A percentile compares a stretch with the other conserved stretches of the same genome.
These are phyloP conservation scores for Mycteria americana DNA, from an alignment of 2,797 vertebrate genomes.

Conservation along the genomic window DNA sequence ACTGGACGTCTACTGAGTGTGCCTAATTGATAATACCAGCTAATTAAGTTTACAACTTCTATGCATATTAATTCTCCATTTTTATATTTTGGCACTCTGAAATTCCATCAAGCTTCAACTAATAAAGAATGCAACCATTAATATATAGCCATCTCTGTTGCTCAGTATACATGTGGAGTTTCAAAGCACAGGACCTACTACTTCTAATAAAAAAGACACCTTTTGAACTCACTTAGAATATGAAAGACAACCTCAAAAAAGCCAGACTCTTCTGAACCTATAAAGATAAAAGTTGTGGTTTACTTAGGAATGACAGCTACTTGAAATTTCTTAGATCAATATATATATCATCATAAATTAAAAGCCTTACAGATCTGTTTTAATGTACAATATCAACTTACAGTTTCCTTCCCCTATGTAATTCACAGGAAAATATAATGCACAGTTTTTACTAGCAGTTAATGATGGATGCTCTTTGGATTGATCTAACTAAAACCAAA, in stretches of 20 bases:
- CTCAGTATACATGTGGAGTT: background rate
- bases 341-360: background rate
- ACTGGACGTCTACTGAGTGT: background rate
- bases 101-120: slow-evolving; percentile 6
- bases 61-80: slow-evolving; percentile 28
- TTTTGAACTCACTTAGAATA: background rate
- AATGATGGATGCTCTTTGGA: background rate
- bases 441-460: background rate
- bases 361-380: background rate
- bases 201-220: background rate
- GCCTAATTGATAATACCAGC: background rate
- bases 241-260: slow-evolving; percentile 15
- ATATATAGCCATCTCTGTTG: background rate
- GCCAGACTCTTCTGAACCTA: background rate
- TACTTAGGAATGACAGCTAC: background rate
- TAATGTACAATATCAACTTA: background rate
- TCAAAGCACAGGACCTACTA: background rate
- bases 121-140: background rate
- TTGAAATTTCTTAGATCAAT: background rate
- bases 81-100: slow-evolving; percentile 27
- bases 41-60: slow-evolving; percentile 41
- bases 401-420: background rate
- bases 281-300: background rate
- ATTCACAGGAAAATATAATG: background rate
- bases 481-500: background rate